These are phyloP conservation scores for Stomorhina lunata DNA, from an alignment of 2,888 invertebrate genomes.

Conservation along the genomic window DNA sequence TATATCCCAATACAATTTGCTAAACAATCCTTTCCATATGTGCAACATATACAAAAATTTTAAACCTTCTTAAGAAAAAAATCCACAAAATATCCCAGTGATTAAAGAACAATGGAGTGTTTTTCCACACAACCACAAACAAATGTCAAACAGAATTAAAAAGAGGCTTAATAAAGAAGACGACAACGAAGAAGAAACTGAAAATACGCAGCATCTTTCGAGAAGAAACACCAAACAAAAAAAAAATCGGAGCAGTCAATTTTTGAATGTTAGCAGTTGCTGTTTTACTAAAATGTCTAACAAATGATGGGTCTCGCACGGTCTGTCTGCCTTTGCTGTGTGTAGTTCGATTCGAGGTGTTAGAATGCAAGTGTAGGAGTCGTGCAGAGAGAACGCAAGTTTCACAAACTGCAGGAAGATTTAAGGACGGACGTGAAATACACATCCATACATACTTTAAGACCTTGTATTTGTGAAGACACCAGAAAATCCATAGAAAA, in stretches of 20 bases:
- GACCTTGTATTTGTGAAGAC: neutral
- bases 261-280: neutral
- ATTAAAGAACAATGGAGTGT: conserved; percentile 5
- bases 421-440: neutral
- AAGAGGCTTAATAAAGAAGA: neutral
- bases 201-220: neutral
- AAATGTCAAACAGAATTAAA: neutral
- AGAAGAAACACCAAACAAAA: neutral
- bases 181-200: neutral
- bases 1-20: neutral
- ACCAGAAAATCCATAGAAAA: neutral
- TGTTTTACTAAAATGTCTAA: conserved; percentile 60
- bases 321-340: no score
- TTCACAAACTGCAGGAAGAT: conserved; percentile 47
- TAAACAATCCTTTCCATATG: conserved; percentile 38
- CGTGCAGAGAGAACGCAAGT: conserved; percentile 70
- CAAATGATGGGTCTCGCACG: conserved; percentile 60
- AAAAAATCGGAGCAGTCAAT: conserved; percentile 12
- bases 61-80: neutral
- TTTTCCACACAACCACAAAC: neutral
- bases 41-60: conserved; percentile 30
- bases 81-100: conserved; percentile 18
- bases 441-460: neutral
- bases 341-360: conserved; percentile 69
- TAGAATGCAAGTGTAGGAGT: conserved; percentile 76